Conservation (phyloP, 2,113 vertebrate genomes). For the Emydocephalus ijimae region DNA sequence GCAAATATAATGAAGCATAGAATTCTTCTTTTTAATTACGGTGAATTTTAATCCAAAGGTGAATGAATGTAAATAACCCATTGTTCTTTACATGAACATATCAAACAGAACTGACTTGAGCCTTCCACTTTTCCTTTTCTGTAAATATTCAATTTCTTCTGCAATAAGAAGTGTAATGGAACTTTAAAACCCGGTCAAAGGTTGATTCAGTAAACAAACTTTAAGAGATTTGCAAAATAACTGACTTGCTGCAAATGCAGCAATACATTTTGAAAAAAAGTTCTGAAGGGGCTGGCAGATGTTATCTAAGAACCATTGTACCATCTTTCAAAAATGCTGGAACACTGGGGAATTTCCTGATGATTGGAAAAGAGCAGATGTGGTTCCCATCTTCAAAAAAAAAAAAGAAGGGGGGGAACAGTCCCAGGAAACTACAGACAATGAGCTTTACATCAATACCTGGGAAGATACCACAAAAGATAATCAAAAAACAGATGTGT, state of each 20-base stretch:
- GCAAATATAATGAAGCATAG: background rate
- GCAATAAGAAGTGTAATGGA: background rate
- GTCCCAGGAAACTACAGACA: too few relatives aligned
- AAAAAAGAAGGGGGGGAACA: too few relatives aligned
- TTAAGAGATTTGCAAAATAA: background rate
- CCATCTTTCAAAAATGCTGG: too few relatives aligned
- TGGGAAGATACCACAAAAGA: too few relatives aligned
- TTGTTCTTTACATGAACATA: fast-evolving
- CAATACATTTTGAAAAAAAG: background rate
- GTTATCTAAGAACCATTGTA: too few relatives aligned
- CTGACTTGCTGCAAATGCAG: background rate
- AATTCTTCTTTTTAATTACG: constrained; percentile 15
- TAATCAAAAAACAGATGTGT: too few relatives aligned
- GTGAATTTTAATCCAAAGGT: background rate
- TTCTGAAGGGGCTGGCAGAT: too few relatives aligned
- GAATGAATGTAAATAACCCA: fast-evolving
- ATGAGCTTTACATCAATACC: too few relatives aligned
- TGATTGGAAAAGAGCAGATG: too few relatives aligned
- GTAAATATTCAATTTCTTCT: constrained; percentile 26
- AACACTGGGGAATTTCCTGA: too few relatives aligned
- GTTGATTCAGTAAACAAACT: background rate
- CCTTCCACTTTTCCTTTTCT: background rate
- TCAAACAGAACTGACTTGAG: background rate
- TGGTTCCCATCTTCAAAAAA: too few relatives aligned
- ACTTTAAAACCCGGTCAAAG: constrained; percentile 46